Percentiles rank a stretch among this genome's conserved stretches.
Evolutionary conservation across 1,140 invertebrate species (phyloP).

Genomic region (Belonocnema kinseyi): DNA sequence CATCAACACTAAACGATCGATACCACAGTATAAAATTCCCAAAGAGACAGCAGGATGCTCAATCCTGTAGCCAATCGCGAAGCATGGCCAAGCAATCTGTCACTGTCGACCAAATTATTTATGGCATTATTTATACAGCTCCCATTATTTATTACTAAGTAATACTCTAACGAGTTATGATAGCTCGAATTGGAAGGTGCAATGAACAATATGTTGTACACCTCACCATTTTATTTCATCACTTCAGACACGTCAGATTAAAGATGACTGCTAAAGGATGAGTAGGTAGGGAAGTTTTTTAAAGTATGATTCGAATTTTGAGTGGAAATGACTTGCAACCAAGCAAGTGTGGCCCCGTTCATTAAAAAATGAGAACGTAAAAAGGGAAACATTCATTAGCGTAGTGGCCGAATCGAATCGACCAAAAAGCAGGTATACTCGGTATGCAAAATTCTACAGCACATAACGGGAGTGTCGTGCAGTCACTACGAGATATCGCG

Average conservation of each 20-base stretch:
- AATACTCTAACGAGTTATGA: slow-evolving; percentile 62
- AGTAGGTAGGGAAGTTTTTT: too few relatives aligned
- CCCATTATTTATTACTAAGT: slow-evolving; percentile 59
- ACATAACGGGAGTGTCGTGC: slow-evolving; percentile 23
- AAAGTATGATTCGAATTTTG: too few relatives aligned
- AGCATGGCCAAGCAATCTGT: slow-evolving; percentile 48
- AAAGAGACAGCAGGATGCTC: neutral
- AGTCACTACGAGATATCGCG: slow-evolving; percentile 30
- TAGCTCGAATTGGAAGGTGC: slow-evolving; percentile 64
- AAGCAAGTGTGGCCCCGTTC: too few relatives aligned
- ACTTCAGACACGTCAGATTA: too few relatives aligned
- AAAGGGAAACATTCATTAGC: too few relatives aligned
- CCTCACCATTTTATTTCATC: slow-evolving; percentile 25
- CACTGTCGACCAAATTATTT: slow-evolving; percentile 48
- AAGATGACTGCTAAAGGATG: too few relatives aligned
- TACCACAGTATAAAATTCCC: neutral
- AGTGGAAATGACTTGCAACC: too few relatives aligned
- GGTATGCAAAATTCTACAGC: slow-evolving; percentile 27
- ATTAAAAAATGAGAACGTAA: too few relatives aligned
- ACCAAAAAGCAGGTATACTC: neutral
- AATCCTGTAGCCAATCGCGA: neutral
- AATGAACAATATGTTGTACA: slow-evolving; percentile 52
- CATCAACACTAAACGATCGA: slow-evolving; percentile 3
- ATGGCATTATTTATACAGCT: slow-evolving; percentile 4
- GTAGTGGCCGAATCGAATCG: too few relatives aligned